These are phyloP conservation scores for Halcyon chelicuti DNA, from an alignment of 2,797 vertebrate species.

Conservation along the genomic window DNA sequence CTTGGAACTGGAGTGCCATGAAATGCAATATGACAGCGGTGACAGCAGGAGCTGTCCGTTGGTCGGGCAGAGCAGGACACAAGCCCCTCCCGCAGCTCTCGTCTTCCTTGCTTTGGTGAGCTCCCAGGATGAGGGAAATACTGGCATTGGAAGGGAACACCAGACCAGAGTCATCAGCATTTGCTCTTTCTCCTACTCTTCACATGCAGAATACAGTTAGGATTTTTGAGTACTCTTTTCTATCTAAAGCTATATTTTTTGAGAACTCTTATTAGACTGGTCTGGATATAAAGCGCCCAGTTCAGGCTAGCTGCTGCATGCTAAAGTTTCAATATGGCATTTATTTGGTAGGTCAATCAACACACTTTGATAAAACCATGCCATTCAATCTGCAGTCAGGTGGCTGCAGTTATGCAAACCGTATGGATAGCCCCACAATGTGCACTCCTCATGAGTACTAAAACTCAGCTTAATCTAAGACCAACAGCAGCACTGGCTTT, in stretches of 20 bases:
- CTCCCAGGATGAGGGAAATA: not conserved
- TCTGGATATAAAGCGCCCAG: not conserved
- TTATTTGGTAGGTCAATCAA: not conserved
- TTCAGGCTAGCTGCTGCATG: not conserved
- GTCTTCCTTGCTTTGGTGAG: not conserved
- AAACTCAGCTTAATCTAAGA: not conserved
- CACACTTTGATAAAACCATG: not conserved
- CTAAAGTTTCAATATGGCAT: not conserved
- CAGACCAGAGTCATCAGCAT: not conserved
- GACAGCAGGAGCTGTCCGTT: not conserved
- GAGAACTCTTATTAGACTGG: not conserved
- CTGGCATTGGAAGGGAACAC: not conserved
- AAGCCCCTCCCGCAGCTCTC: accelerated
- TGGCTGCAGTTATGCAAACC: not conserved
- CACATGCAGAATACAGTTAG: accelerated
- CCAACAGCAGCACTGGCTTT: not conserved
- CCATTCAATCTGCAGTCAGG: not conserved
- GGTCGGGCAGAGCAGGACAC: not conserved
- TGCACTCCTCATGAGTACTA: not conserved
- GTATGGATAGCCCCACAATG: not conserved
- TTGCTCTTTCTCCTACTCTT: not conserved
- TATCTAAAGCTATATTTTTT: not conserved
- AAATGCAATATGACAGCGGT: not conserved
- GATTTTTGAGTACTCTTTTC: not conserved
- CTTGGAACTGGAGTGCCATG: not conserved